These are phyloP conservation scores for Netelia inedita DNA, from an alignment of 2,888 invertebrate species.

Conservation along the genomic window DNA sequence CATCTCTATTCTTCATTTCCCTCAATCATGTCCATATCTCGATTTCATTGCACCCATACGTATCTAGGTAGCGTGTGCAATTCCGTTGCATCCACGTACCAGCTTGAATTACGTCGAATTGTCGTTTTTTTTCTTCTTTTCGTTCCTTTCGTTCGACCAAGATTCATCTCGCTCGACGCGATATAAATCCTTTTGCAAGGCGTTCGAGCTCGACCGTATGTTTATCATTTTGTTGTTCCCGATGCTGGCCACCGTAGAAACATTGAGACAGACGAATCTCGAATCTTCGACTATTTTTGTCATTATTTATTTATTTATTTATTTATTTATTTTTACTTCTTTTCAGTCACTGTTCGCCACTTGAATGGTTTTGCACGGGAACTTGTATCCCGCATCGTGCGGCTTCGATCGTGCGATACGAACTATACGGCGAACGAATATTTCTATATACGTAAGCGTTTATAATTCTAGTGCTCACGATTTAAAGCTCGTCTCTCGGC, in stretches of 20 bases:
- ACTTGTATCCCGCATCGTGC: slow-evolving; percentile 43
- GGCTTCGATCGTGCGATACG: neutral
- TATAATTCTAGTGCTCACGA: slow-evolving; percentile 31
- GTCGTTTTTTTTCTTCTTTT: neutral
- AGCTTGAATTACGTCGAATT: neutral
- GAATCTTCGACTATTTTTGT: neutral
- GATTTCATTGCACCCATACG: neutral
- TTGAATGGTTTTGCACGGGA: neutral
- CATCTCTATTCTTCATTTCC: neutral
- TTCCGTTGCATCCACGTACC: too few species aligned
- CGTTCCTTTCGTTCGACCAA: neutral
- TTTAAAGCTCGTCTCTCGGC: slow-evolving; percentile 47
- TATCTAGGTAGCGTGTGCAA: neutral
- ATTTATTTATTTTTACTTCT: too few species aligned
- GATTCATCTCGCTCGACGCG: slow-evolving; percentile 23
- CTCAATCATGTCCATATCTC: slow-evolving; percentile 30
- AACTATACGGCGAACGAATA: neutral
- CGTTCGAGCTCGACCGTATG: neutral
- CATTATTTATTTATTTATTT: neutral
- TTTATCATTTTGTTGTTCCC: neutral
- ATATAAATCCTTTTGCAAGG: slow-evolving; percentile 20
- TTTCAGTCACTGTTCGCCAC: too few species aligned
- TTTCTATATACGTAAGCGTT: neutral
- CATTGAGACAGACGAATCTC: neutral
- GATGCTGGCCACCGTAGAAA: neutral